A percentile compares a stretch with the other conserved stretches of the same genome.
Evolutionary conservation across 2,113 vertebrate genomes (phyloP).

Genomic region (Menidia beryllina): DNA sequence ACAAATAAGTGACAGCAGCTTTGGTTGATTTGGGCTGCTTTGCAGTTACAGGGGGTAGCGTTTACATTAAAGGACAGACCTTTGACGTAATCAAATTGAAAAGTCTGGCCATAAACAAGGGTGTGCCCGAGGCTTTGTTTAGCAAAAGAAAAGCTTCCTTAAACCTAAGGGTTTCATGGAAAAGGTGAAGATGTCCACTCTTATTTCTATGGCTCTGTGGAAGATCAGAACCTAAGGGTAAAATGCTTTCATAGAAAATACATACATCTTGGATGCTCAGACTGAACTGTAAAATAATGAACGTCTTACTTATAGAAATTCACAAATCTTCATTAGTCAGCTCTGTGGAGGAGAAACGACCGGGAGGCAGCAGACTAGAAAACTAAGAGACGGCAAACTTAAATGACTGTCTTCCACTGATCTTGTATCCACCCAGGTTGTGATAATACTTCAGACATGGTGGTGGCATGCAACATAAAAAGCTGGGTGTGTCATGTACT

Average conservation of each 20-base stretch:
- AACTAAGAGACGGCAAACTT: too few species aligned
- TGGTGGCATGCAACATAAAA: too few species aligned
- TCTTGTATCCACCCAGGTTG: too few species aligned
- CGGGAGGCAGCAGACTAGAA: too few species aligned
- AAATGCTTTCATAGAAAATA: neutral
- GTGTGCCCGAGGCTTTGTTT: neutral
- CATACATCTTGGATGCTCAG: neutral
- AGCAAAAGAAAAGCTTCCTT: too few species aligned
- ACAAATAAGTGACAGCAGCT: neutral
- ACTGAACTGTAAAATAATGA: neutral
- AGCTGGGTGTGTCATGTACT: too few species aligned
- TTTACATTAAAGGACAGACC: too few species aligned
- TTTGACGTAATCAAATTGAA: neutral
- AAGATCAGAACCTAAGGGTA: neutral
- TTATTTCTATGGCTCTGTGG: neutral
- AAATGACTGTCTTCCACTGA: too few species aligned
- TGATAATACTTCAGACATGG: too few species aligned
- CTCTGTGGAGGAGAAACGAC: neutral
- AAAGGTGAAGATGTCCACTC: neutral
- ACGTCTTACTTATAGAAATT: slow-evolving; percentile 8
- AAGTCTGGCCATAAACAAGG: neutral
- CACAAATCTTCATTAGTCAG: neutral
- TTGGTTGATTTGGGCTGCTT: neutral
- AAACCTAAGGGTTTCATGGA: neutral
- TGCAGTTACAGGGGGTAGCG: neutral